A percentile compares a stretch with the other conserved stretches of the same genome.
Evolutionary conservation across 2,797 vertebrate species (phyloP).

Genomic region (Tenualosa ilisha): DNA sequence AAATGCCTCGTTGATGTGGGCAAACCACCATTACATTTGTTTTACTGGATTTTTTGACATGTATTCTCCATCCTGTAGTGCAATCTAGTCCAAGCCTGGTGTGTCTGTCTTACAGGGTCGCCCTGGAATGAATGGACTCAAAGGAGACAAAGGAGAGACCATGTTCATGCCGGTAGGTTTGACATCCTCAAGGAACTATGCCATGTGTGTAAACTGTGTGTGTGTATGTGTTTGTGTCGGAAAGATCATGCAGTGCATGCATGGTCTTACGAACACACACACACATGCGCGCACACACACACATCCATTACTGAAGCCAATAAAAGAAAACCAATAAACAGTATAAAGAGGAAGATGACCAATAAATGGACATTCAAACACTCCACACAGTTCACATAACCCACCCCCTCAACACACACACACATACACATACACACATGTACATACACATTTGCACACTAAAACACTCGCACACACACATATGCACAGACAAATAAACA

Average conservation of each 20-base stretch:
- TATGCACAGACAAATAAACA: neutral
- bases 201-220: neutral
- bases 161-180: constrained; percentile 70
- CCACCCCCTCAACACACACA: too few relatives aligned
- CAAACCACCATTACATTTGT: too few relatives aligned
- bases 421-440: neutral
- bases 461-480: neutral
- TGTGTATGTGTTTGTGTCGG: too few relatives aligned
- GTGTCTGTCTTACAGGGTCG: constrained; percentile 77
- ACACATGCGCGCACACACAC: neutral
- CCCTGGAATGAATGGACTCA: constrained; percentile 81
- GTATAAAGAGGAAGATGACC: neutral
- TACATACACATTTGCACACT: neutral
- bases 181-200: neutral
- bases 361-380: neutral
- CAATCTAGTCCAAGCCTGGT: neutral
- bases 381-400: neutral
- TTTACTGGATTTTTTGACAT: neutral
- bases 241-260: neutral
- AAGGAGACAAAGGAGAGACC: constrained; percentile 84
- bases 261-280: neutral
- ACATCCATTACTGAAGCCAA: neutral
- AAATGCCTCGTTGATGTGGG: too few relatives aligned
- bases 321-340: neutral
- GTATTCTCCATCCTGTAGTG: neutral